Evolutionary conservation across 2,113 vertebrate genomes (phyloP).

Genomic region (Microtus richardsoni): DNA sequence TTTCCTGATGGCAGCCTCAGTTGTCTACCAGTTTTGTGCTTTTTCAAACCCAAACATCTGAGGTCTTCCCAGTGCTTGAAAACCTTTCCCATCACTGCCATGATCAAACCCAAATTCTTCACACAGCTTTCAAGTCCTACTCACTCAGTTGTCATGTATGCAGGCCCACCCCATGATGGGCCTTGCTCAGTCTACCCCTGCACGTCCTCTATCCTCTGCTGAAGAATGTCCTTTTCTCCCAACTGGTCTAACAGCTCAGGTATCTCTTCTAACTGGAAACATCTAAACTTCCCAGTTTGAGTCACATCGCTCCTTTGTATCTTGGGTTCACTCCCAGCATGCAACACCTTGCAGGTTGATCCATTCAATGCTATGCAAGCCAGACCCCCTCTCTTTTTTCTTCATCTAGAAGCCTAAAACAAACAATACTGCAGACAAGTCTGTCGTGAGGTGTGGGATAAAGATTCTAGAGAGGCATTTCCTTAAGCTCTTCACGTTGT

Average conservation of each 20-base stretch:
- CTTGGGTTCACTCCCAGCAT: not conserved
- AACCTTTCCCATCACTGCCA: not conserved
- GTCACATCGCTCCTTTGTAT: not conserved
- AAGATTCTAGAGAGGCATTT: not conserved
- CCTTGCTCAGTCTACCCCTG: not conserved
- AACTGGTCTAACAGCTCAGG: not conserved
- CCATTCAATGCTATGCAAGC: not conserved
- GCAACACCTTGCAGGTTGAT: not conserved
- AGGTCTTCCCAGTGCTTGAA: not conserved
- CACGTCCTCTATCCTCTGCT: not conserved
- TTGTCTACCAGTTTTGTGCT: not conserved
- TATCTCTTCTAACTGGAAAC: not conserved
- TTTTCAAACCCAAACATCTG: conserved; percentile 7
- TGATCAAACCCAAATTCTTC: not conserved
- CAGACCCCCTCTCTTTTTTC: not conserved
- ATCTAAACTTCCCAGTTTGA: not conserved
- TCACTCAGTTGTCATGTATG: not conserved
- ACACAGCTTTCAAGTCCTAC: not conserved
- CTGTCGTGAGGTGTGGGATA: not conserved
- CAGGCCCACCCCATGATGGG: not conserved
- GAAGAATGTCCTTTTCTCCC: not conserved
- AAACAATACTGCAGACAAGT: not conserved
- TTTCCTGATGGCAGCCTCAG: not conserved
- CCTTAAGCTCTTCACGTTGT: not conserved
- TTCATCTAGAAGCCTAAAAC: not conserved